A percentile compares a stretch with the other conserved stretches of the same genome.
Conservation (phyloP, 1,140 invertebrate genomes). For the Drosophila guanche region DNA sequence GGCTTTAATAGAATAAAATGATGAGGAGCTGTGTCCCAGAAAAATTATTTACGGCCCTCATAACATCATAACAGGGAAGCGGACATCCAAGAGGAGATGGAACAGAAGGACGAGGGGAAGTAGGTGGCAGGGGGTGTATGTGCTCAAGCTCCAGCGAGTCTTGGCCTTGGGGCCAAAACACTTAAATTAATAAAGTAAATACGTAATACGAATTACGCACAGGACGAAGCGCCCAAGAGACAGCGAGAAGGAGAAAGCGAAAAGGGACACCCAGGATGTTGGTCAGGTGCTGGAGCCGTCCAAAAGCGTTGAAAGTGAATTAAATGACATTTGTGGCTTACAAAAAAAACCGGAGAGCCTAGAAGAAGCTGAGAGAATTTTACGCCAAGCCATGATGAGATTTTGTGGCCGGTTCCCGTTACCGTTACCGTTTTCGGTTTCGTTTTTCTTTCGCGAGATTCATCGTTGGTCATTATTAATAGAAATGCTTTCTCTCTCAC, state of each 20-base stretch:
- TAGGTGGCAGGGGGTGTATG: conserved; percentile 6
- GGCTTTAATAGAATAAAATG: conserved; percentile 80
- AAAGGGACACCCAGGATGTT: conserved; percentile 16
- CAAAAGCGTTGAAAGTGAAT: conserved; percentile 73
- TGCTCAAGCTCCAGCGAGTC: conserved; percentile 2
- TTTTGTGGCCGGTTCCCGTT: conserved; percentile 9
- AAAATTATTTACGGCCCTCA: conserved; percentile 58
- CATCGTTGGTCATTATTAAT: too few species aligned
- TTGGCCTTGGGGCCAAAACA: conserved; percentile 63
- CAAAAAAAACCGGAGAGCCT: conserved; percentile 40
- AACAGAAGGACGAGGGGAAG: not conserved
- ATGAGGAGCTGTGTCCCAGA: conserved; percentile 51
- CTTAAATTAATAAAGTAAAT: conserved; percentile 83
- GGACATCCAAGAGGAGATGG: not conserved
- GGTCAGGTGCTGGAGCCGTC: conserved; percentile 36
- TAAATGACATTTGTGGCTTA: conserved; percentile 76
- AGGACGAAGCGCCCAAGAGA: conserved; percentile 8
- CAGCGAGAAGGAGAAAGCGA: not conserved
- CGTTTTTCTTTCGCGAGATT: too few species aligned
- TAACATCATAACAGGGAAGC: conserved; percentile 26
- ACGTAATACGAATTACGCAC: conserved; percentile 67
- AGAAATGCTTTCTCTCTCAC: too few species aligned
- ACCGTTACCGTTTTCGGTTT: conserved; percentile 11
- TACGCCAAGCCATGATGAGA: conserved; percentile 18
- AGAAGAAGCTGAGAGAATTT: conserved; percentile 30